These are phyloP conservation scores for Luffia ferchaultella DNA, from an alignment of 2,888 invertebrate genomes.

Conservation along the genomic window DNA sequence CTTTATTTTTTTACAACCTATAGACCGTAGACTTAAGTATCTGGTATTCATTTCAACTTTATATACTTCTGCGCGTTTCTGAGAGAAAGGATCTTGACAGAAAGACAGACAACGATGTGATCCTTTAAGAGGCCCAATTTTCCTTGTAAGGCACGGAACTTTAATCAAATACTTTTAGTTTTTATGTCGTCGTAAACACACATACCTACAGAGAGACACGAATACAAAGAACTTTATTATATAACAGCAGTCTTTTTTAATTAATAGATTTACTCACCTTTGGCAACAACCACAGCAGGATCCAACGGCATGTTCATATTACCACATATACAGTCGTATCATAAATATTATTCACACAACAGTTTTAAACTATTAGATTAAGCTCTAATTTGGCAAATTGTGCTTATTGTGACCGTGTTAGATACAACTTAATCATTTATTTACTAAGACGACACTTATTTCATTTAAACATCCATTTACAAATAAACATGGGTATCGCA, in stretches of 20 bases:
- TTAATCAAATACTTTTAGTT: not conserved
- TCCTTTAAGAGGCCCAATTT: not conserved
- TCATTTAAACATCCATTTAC: not conserved
- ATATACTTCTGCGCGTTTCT: too few species aligned
- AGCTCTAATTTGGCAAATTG: not conserved
- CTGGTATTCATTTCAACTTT: too few species aligned
- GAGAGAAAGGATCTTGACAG: too few species aligned
- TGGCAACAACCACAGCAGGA: slow-evolving; percentile 31
- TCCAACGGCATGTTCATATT: slow-evolving; percentile 32
- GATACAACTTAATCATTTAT: not conserved
- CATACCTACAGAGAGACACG: not conserved
- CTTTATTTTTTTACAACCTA: too few species aligned
- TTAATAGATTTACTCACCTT: slow-evolving; percentile 28
- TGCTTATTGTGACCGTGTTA: not conserved
- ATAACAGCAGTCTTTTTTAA: not conserved
- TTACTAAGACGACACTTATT: not conserved
- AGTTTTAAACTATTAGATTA: not conserved
- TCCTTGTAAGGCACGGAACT: not conserved
- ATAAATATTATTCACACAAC: not conserved
- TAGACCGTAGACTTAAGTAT: too few species aligned
- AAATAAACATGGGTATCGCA: not conserved
- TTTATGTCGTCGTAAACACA: not conserved
- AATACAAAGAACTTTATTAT: not conserved
- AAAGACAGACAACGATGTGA: too few species aligned
- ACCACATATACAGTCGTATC: not conserved